Percentiles rank a stretch among this genome's conserved stretches.
phyloP scores from a whole-genome alignment of 92 coral and sea anemone species.

The Porites rus region DNA sequence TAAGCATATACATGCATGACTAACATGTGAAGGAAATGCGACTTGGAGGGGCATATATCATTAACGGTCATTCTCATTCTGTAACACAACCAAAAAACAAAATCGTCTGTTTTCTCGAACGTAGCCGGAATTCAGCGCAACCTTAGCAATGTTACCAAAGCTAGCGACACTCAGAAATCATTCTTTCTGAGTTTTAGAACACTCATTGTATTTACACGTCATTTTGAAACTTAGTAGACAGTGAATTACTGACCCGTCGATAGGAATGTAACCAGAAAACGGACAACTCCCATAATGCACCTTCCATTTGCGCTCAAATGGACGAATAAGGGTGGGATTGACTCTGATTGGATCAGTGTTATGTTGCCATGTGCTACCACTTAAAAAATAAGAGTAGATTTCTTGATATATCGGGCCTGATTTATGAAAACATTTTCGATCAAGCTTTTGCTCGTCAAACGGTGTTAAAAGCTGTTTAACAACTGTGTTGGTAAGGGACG shows the following conservation, averaged over 20 bases:
- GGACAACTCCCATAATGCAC: conserved; percentile 55
- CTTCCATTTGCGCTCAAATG: conserved; percentile 62
- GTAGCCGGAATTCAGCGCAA: no score
- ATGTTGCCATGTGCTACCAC: conserved; percentile 12
- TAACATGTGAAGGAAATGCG: no score
- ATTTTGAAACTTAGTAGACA: no score
- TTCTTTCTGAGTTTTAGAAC: background rate
- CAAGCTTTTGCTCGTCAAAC: conserved; percentile 24
- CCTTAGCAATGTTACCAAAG: no score
- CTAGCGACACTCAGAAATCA: no score
- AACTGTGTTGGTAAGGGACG: conserved; percentile 13
- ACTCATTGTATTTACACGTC: background rate
- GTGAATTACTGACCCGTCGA: conserved; percentile 22
- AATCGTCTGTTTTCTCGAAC: no score
- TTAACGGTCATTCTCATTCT: no score
- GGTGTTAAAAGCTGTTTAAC: conserved; percentile 25
- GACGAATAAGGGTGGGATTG: conserved; percentile 43
- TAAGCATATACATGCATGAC: no score
- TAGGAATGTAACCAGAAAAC: conserved; percentile 49
- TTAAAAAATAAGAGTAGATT: conserved; percentile 24
- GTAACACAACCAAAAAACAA: no score
- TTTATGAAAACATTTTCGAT: background rate
- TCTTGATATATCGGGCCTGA: conserved; percentile 14
- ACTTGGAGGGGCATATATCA: no score
- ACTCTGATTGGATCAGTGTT: conserved; percentile 7